These are phyloP conservation scores for Drosophila bifasciata DNA, from an alignment of 1,140 invertebrate species.

Conservation along the genomic window DNA sequence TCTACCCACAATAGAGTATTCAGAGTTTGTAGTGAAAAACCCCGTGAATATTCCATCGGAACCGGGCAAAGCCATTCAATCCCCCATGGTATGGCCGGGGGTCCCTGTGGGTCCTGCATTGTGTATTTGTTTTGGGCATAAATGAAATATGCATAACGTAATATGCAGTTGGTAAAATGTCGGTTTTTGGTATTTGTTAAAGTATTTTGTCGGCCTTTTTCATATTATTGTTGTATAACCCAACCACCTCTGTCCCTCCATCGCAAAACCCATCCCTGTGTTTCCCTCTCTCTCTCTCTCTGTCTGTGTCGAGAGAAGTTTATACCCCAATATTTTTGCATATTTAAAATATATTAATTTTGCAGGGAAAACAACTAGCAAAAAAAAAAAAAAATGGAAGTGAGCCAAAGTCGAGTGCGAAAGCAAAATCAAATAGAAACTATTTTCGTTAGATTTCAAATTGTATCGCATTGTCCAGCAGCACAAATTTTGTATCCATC, in stretches of 20 bases:
- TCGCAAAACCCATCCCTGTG: too few relatives aligned
- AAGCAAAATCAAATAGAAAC: conserved; percentile 4
- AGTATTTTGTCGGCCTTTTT: conserved; percentile 59
- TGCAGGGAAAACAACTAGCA: conserved; percentile 3
- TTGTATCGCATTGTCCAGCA: conserved; percentile 18
- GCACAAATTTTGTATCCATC: conserved; percentile 5
- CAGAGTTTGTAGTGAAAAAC: too few relatives aligned
- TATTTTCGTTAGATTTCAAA: conserved; percentile 33
- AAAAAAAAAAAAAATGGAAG: too few relatives aligned
- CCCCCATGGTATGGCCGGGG: too few relatives aligned
- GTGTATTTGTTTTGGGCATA: conserved; percentile 45
- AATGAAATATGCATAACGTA: conserved; percentile 73
- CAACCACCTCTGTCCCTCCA: too few relatives aligned
- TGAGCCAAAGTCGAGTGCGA: conserved; percentile 12
- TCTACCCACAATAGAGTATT: too few relatives aligned
- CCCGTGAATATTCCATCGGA: too few relatives aligned
- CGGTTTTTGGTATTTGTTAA: conserved; percentile 68
- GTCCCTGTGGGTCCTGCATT: conserved; percentile 18
- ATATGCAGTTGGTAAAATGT: conserved; percentile 71
- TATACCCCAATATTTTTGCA: conserved; percentile 34
- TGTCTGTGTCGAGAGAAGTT: neutral
- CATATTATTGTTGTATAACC: conserved; percentile 50
- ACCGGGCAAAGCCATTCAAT: too few relatives aligned
- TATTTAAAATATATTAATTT: conserved; percentile 61
- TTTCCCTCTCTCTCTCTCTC: neutral